Base-by-base conservation (phyloP, 2,888 invertebrate species). In the Globia sparganii region DNA sequence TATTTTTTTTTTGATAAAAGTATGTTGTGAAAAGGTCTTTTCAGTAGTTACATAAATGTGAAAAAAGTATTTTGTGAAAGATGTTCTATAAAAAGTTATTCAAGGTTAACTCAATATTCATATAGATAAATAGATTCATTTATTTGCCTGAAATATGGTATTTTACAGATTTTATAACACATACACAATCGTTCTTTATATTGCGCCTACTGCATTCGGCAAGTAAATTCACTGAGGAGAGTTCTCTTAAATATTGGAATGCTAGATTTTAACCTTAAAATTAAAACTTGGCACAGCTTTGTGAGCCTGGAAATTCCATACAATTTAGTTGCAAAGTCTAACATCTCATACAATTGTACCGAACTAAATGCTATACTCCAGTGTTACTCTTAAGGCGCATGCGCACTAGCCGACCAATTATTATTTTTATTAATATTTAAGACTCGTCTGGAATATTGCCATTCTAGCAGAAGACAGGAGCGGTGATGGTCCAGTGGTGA, bases 311-410 rank as follows among this genome's bases (percentile, higher is more conserved):
- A 68, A 83, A 69, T 72, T 61, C 68, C 18, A 56, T 15, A 69
- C 58, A 66, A 69, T 75, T 83, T 78, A 61, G 70, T 83, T 73
- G 73, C 46, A 46, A 77, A 56, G 31, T n/a, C 68, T 69, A 61
- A 43, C 56, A 61, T 58, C 37, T 13, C 13, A 53, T 43, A 79
- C 72, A 72, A 65, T 40, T 43, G 68, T 61, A 72, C 13, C n/a
- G 34, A 68, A 56, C 71, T 83, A 72, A 81, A 74, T 83, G 79
- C 28, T 68, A 21, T 49, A 65, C 40, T 46, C 13, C n/a, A 43
- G 49, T 56, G 40, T 59, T 70, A 56, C 15, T 78, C 58, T 62
- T 58, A 79, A 72, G 71, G 18, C 18, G 15, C 15, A 46, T 64
- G n/a, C 34, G 21, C 69, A 83, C 56, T 53, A 15, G 4, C 34